Evolutionary conservation across 2,797 vertebrate species (phyloP), one percentile per base, ranked within the genome.

Genomic region (Sparus aurata): DNA sequence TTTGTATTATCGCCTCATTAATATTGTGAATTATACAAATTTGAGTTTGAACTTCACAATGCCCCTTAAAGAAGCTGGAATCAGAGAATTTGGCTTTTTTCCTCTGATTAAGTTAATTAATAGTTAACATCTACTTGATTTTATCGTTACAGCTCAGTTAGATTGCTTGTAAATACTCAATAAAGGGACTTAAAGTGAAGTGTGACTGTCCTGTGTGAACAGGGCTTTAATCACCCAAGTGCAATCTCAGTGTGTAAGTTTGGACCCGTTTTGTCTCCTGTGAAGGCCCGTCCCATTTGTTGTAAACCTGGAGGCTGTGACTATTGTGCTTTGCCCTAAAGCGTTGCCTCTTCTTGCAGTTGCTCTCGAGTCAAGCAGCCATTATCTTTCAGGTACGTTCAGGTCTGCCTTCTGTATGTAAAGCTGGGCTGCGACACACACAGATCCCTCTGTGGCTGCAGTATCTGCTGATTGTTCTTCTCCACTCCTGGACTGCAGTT

Each of bases 291-390:
- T 68, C 65, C 54, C 10, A 61, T 73, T 66, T 80, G 79, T 72
- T 86, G 67, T 86, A 78, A 87, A 75, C 75, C 76, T 73, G 86
- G 80, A 84, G 77, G 80, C 80, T 87, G 69, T 88, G 78, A 71
- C 65, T 85, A 54, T 87, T 90, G 70, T 90, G 83, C 80, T 81
- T 70, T 83, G 75, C 89, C 91, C 88, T 95, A 94, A 94, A 93
- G 87, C 86, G 18, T 93, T 91, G 87, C 93, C 93, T 96, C 91
- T 95, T 88, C 92, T 94, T 95, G 87, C 95, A 96, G 95, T 87
- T 95, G 92, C 77, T 93, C 92, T 90, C 91, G 75, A 93, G 85
- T 63, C 86, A 90, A 65, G 92, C 92, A 25, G 87, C 94, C 75
- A 75, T 91, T 74, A 93, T 92, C 78, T 94, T 95, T 86, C 94